Evolutionary conservation across 2,797 vertebrate species (phyloP), one percentile per base, ranked within the genome.

Genomic region (Coilia nasus): DNA sequence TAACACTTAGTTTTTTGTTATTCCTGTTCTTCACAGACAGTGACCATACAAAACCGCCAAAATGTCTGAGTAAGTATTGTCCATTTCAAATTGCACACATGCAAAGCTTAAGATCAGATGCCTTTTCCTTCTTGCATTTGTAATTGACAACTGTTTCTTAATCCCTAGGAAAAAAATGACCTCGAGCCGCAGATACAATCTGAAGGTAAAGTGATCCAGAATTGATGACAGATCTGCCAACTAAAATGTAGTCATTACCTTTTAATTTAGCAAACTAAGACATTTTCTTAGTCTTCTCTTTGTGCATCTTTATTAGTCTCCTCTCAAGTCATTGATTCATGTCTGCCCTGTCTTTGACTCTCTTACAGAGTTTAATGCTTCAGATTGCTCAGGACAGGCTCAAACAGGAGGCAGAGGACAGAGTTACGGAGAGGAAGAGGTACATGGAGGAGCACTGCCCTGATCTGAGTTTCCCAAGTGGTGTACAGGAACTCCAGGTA

Each of bases 101-200:
- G 25, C 23, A 28, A 10, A n/a, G n/a, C 82, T 71, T 80, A 81
- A 84, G 47, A 75, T 75, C 15, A 28, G 5, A 75, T 75, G 67
- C 28, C 67, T 41, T 14, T 41, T 28, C 31, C 28, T 75, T 15
- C 12, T 35, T 41, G 28, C 31, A 35, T 41, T 75, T 15, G 67
- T 12, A 75, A 35, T 75, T 15, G 67, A 75, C 67, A 75, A 35
- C 31, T 75, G 67, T 41, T 75, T 75, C 31, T 41, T 75, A 75
- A 75, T 56, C 56, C 11, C 25, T 90, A 96, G 97, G 0, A 97
- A 93, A 64, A 96, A 97, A 92, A 96, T 97, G 93, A 92, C 94
- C 15, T 96, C 96, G 21, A 96, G 96, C 94, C 97, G 97, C 88
- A 93, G 90, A 92, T 96, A 97, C 90, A 97, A 97, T 87, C 96